Base-by-base conservation (phyloP, 2,113 vertebrate species). In the Mesocricetus auratus region DNA sequence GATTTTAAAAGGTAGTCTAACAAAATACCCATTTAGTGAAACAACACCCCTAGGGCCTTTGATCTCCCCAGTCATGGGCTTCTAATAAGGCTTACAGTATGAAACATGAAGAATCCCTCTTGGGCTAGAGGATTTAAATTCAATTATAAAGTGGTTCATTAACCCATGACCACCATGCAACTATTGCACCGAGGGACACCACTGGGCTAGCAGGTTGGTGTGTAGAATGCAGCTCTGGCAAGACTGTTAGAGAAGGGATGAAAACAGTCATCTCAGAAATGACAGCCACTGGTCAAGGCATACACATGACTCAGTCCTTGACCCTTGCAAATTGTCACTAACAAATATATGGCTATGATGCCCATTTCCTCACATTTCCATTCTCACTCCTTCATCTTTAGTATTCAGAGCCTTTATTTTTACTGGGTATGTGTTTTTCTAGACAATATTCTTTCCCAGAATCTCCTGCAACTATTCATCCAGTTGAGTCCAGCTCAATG, bases 391-490 rank as follows among this genome's bases (percentile, higher is more conserved):
- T 90, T 92, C 17, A n/a, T 47, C 50, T 88, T 64, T 31, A 69
- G 26, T 10, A 82, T 89, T 33, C 0, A 86, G 6, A 88, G 47
- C 10, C 9, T 8, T 83, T 19, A 19, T 56, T 94, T 75, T 93
- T 53, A 96, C 39, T 56, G 17, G 21, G 2, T 21, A 64, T 29
- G 11, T 36, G 66, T 17, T 33, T 77, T 22, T 15, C 66, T 79
- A 15, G 58, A 82, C 93, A 96, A 74, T 21, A 87, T 22, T 71
- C 47, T 91, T 87, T 82, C 7, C n/a, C n/a, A 87, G 74, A 36
- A 53, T 79, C 62, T 50, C 62, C 60, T 85, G 24, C 42, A 94
- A 53, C 31, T 47, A 75, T 24, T 47, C 53, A 68, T 53, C 19
- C 73, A 36, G 78, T 62, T 87, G 69, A 74, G 29, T 47, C 62